Conservation (phyloP, 2,113 vertebrate genomes). For the Callocephalon fimbriatum region DNA sequence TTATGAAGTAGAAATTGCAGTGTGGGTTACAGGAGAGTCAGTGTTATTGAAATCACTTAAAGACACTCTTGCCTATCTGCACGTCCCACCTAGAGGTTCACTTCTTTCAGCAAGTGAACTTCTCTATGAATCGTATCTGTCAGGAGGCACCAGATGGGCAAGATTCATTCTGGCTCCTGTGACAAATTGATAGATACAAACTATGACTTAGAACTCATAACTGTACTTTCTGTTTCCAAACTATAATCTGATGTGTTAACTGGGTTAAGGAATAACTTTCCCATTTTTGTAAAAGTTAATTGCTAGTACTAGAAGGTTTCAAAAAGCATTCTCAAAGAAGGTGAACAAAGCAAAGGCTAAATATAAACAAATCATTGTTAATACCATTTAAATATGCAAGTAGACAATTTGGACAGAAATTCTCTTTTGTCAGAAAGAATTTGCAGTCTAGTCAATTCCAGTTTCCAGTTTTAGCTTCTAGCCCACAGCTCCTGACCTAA, state of each 20-base stretch:
- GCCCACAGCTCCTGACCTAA: background rate
- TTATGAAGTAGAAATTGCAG: background rate
- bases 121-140: background rate
- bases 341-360: background rate
- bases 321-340: background rate
- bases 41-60: background rate
- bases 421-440: background rate
- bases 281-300: background rate
- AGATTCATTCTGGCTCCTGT: background rate
- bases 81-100: background rate
- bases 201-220: background rate
- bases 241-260: background rate
- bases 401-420: background rate
- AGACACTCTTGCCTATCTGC: background rate
- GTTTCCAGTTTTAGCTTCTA: constrained; percentile 14
- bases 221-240: background rate
- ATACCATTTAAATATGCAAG: background rate
- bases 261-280: background rate
- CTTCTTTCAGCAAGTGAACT: background rate
- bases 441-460: background rate
- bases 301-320: background rate
- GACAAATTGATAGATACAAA: background rate
- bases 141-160: background rate
- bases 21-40: background rate
- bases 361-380: background rate